Base-by-base conservation (phyloP, 2,797 vertebrate species). In the Pelodytes ibericus region DNA sequence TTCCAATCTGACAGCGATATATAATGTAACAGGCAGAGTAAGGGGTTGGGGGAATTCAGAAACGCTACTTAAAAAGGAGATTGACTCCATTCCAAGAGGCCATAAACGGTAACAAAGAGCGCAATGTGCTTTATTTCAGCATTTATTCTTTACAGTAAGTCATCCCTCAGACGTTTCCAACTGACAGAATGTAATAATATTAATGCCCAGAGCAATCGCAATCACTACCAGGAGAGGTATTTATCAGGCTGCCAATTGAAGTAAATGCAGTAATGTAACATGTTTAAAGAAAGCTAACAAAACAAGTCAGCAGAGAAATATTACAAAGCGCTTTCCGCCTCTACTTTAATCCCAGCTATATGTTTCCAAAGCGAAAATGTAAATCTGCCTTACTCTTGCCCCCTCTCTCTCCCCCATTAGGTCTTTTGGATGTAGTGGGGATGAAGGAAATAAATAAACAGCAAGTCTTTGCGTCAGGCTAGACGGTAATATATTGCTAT, bases 171-270 rank as follows among this genome's bases (percentile, higher is more conserved):
- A 94, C 92, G 92, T 92, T 92, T 93, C 88, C 91, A 88, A 86
- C 88, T 93, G 93, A 94, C 94, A 94, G 93, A 92, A 89, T 94
- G 91, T 93, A 92, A 92, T 90, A 94, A 93, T 93, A 95, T 94
- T 95, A 95, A 94, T 93, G 93, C 93, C 94, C 90, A 91, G 91
- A 91, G 90, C 89, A 92, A 92, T 92, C 91, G 91, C 92, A 93
- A 93, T 92, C 93, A 90, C 92, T 88, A 85, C 92, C 90, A 92
- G 93, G 92, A 94, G 91, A 93, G 90, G 86, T 95, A 96, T 96
- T 96, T 94, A 96, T 97, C 95, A 97, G 95, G 87, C 92, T 95
- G 95, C 94, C 96, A 95, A 92, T 95, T 91, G 89, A 87, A 93
- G 92, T 91, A 93, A 93, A 93, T 93, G 92, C 92, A 91, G 92